These are phyloP conservation scores for Cochlearius cochlearius DNA, from an alignment of 2,113 vertebrate species.

Conservation along the genomic window DNA sequence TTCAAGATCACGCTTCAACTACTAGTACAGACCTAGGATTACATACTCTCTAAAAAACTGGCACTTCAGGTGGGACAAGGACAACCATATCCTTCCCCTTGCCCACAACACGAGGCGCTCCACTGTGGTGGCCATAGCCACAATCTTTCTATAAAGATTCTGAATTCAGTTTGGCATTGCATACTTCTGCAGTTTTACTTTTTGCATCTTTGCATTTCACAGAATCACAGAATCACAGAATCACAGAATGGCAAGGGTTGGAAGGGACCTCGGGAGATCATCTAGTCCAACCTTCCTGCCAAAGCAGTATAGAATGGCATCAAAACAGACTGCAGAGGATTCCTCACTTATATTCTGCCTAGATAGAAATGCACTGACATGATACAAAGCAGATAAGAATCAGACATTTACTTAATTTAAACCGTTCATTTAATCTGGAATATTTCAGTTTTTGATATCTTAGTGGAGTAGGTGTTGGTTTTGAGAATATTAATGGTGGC, in stretches of 20 bases:
- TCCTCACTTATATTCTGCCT: not conserved
- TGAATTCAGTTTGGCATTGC: not conserved
- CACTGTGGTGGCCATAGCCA: accelerated
- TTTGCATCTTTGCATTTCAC: not conserved
- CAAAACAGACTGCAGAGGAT: not conserved
- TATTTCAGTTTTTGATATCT: not conserved
- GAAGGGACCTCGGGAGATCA: too few relatives aligned
- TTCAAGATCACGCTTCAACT: not conserved
- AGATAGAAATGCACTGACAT: not conserved
- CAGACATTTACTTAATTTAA: not conserved
- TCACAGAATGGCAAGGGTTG: too few relatives aligned
- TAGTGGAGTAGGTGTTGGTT: not conserved
- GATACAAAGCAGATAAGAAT: not conserved
- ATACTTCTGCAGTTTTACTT: not conserved
- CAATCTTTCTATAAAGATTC: not conserved
- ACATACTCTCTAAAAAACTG: not conserved
- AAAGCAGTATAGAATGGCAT: not conserved
- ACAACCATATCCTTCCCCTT: not conserved
- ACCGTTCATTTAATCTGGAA: not conserved
- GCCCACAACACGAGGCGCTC: not conserved
- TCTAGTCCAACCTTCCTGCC: too few relatives aligned
- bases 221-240: too few relatives aligned
- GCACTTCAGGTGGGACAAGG: not conserved
- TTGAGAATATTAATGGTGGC: not conserved
- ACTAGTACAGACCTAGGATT: not conserved